Evolutionary conservation across 1,140 invertebrate species (phyloP).

Genomic region (Drosophila ambigua): DNA sequence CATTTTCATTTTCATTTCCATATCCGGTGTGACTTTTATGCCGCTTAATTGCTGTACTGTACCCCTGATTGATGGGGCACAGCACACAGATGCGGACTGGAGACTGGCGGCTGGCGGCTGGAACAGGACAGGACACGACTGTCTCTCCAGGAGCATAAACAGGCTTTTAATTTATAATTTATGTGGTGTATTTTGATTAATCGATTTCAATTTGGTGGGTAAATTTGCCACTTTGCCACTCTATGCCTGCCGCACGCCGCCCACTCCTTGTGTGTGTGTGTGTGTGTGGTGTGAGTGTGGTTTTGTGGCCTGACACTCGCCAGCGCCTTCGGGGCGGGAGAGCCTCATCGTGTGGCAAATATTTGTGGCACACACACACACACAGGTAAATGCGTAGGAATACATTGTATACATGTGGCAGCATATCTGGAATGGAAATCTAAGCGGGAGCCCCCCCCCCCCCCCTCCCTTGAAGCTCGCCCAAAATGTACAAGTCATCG

Average conservation of each 20-base stretch:
- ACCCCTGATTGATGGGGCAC: slow-evolving; percentile 4
- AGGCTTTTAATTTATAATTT: slow-evolving; percentile 79
- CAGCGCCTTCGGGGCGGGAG: slow-evolving; percentile 24
- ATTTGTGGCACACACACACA: slow-evolving; percentile 43
- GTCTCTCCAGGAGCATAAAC: slow-evolving; percentile 36
- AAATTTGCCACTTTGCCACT: slow-evolving; percentile 21
- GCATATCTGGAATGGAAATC: slow-evolving; percentile 65
- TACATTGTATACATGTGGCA: slow-evolving; percentile 32
- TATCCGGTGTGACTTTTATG: slow-evolving; percentile 8
- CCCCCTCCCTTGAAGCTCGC: background rate
- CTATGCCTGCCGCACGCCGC: background rate
- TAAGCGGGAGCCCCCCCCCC: slow-evolving; percentile 42
- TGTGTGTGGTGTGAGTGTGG: slow-evolving; percentile 22
- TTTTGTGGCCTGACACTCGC: slow-evolving; percentile 65
- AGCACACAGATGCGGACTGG: no score
- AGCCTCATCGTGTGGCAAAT: slow-evolving; percentile 38
- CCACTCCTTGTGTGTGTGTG: no score
- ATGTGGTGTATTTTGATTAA: slow-evolving; percentile 75
- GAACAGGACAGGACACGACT: slow-evolving; percentile 1
- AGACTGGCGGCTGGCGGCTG: no score
- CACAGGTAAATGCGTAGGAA: slow-evolving; percentile 4
- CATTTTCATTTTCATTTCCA: no score
- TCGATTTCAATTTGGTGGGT: slow-evolving; percentile 69
- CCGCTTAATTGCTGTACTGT: slow-evolving; percentile 58
- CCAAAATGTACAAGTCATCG: slow-evolving; percentile 80